Base-by-base conservation (phyloP, 2,113 vertebrate genomes). In the Pyxicephalus adspersus region DNA sequence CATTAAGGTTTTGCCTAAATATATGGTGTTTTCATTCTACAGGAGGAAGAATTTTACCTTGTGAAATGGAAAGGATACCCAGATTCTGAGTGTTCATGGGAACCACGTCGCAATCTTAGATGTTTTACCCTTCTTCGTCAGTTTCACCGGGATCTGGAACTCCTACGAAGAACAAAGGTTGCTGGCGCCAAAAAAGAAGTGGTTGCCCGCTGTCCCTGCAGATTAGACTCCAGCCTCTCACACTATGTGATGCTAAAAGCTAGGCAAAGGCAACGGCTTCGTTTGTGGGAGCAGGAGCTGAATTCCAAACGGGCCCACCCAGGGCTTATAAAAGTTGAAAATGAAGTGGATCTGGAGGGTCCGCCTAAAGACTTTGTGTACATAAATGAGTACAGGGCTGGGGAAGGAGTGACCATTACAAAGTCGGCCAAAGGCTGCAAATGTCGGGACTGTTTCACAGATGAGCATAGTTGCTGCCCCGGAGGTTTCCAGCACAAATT, bases 321-420 rank as follows among this genome's bases (percentile, higher is more conserved):
- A 0, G 95, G 95, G 31, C 90, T 92, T 26, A 96, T 97, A 80
- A 88, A 89, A 0, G 94, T 98, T 25, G 86, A 89, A 0, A 98
- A 97, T 0, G 94, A 96, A 19, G 96, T 96, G 83, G 96, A 98
- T 87, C 83, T 96, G n/a, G 93, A 96, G 6, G 95, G 95, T 0
- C 96, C 95, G 0, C 96, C 95, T 0, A 89, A 86, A 55, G 89
- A 93, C 85, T 98, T 98, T 28, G 91, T 93, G 3, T 98, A 98
- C 87, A 94, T 96, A 81, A 96, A 95, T 45, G 93, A 95, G 81
- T 96, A 95, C 87, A 94, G 91, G 82, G 92, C 95, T n/a, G 95
- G 94, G 2, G 91, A 89, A 13, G 94, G 95, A 26, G 90, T 96
- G 15, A 86, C 87, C 64, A 83, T 95, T 19, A 90, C 87, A 7